Evolutionary conservation across 2,888 invertebrate genomes (phyloP).

Genomic region (Erebia aethiops): DNA sequence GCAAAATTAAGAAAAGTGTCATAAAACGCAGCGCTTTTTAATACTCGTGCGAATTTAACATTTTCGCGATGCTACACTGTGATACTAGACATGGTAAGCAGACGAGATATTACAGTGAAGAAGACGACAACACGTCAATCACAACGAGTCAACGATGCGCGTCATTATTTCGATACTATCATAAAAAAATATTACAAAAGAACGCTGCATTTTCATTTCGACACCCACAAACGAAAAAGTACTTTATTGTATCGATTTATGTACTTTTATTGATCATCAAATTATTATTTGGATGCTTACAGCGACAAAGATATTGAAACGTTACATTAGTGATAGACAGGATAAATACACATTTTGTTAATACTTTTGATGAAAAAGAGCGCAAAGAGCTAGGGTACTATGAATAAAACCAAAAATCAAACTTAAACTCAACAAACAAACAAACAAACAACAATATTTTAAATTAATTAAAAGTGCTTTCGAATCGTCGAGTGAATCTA

Average conservation of each 20-base stretch:
- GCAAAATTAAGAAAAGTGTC: too few relatives aligned
- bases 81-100: not conserved
- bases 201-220: constrained; percentile 3
- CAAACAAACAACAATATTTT: too few relatives aligned
- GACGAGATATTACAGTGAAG: not conserved
- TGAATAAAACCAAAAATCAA: too few relatives aligned
- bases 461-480: too few relatives aligned
- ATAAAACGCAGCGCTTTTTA: not conserved
- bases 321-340: not conserved
- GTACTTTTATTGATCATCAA: constrained; percentile 10
- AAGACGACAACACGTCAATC: not conserved
- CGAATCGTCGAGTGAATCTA: too few relatives aligned
- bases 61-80: not conserved
- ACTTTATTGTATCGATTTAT: constrained; percentile 7
- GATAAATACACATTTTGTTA: not conserved
- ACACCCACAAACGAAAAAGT: constrained; percentile 10
- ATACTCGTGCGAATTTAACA: not conserved
- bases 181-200: constrained; percentile 21
- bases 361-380: too few relatives aligned
- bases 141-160: constrained; percentile 16
- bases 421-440: too few relatives aligned
- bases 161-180: constrained; percentile 19
- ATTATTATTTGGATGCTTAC: constrained; percentile 4
- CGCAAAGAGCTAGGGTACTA: too few relatives aligned
- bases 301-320: not conserved